phyloP scores from a whole-genome alignment of 2,113 vertebrate species.

The Oreotrochilus melanogaster region DNA sequence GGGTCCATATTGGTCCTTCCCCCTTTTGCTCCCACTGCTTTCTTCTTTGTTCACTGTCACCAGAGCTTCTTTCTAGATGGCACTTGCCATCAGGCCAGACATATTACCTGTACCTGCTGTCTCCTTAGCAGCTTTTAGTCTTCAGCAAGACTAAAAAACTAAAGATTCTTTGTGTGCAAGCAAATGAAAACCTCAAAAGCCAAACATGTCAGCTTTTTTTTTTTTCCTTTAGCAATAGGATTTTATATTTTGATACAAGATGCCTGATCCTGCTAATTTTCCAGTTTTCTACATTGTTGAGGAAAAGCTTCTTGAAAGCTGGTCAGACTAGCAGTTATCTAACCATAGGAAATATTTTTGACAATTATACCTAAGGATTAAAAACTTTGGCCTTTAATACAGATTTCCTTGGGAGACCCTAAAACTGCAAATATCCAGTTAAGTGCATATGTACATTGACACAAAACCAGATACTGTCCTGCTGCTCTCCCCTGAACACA shows the following conservation, averaged over 20 bases:
- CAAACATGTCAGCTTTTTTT: neutral
- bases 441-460: neutral
- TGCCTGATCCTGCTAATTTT: neutral
- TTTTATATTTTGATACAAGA: neutral
- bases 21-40: neutral
- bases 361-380: neutral
- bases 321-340: neutral
- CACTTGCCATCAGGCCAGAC: neutral
- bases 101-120: neutral
- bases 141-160: neutral
- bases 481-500: neutral
- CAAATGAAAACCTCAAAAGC: neutral
- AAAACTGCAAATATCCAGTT: neutral
- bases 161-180: neutral
- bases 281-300: neutral
- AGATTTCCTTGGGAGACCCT: neutral
- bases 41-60: neutral
- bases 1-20: neutral
- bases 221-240: fast-evolving
- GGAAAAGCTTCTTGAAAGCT: neutral
- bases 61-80: neutral
- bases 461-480: neutral
- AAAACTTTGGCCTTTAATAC: neutral
- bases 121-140: neutral
- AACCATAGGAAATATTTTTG: neutral